Conservation (phyloP, 2,797 vertebrate genomes). For the Melanogrammus aeglefinus region DNA sequence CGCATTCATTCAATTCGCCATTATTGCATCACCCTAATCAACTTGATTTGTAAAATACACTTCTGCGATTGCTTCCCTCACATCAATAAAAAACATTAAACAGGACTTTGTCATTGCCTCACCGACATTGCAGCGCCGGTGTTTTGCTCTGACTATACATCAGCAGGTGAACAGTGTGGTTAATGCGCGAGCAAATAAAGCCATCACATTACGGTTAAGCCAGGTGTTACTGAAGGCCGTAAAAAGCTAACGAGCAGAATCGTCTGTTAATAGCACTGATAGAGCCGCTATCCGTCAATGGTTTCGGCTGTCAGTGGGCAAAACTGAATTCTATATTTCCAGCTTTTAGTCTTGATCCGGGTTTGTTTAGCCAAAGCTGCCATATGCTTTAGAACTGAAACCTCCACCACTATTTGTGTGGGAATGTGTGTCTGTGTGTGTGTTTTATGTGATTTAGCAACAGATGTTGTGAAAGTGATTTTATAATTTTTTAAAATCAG, state of each 20-base stretch:
- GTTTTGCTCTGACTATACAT: background rate
- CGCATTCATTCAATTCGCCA: too few species aligned
- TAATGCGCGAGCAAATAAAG: background rate
- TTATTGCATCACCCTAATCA: too few species aligned
- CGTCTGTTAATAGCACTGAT: background rate
- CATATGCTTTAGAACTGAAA: too few species aligned
- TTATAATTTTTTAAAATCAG: too few species aligned
- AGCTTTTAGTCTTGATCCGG: background rate
- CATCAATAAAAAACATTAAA: background rate
- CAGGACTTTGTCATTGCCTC: background rate
- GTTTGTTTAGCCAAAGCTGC: background rate
- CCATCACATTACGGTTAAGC: background rate
- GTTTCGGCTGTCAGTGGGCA: background rate
- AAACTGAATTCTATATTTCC: too few species aligned
- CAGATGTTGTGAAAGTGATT: too few species aligned
- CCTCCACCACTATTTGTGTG: too few species aligned
- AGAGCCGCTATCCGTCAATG: background rate
- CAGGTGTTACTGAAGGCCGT: background rate
- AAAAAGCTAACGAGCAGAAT: slow-evolving; percentile 1
- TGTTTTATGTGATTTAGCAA: too few species aligned
- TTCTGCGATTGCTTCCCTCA: background rate
- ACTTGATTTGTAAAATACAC: background rate
- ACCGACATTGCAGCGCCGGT: background rate
- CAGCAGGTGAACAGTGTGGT: background rate
- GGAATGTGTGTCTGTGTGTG: background rate